These are phyloP conservation scores for Lasioglossum malachurum DNA, from an alignment of 2,888 invertebrate species.

Conservation along the genomic window DNA sequence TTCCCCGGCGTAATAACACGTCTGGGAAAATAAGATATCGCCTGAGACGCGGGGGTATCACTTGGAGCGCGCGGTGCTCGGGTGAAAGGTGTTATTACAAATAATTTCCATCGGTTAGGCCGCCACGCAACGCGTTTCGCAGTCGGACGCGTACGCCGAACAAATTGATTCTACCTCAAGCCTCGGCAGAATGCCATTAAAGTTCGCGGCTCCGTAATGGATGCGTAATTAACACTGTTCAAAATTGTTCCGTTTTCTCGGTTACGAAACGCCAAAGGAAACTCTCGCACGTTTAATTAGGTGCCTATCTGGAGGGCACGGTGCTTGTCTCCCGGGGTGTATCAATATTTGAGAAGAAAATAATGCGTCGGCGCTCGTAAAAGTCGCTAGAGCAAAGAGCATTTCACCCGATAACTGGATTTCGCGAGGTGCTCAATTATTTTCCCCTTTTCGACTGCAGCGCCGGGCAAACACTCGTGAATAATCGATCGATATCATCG, in stretches of 20 bases:
- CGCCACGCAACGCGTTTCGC: conserved; percentile 53
- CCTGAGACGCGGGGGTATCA: conserved; percentile 39
- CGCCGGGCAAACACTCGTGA: conserved; percentile 17
- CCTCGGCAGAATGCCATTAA: conserved; percentile 1
- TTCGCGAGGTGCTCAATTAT: background rate
- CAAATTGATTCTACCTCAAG: conserved; percentile 50
- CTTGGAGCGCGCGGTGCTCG: conserved; percentile 14
- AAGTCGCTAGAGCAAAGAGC: background rate
- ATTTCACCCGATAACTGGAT: background rate
- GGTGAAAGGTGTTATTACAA: conserved; percentile 63
- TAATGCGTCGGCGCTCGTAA: background rate
- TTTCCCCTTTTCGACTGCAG: background rate
- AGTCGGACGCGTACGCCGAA: conserved; percentile 27
- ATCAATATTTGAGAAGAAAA: background rate
- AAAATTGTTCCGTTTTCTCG: background rate
- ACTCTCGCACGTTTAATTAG: background rate
- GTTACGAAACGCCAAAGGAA: background rate
- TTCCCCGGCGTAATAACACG: conserved; percentile 42
- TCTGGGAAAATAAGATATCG: conserved; percentile 60
- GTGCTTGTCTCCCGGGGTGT: background rate
- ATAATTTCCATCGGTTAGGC: conserved; percentile 52
- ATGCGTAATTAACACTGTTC: conserved; percentile 8
- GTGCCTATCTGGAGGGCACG: no score
- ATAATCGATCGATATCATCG: conserved; percentile 31
- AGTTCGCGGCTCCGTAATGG: background rate